Evolutionary conservation across 2,113 vertebrate genomes (phyloP).

Genomic region (Hylia prasina): DNA sequence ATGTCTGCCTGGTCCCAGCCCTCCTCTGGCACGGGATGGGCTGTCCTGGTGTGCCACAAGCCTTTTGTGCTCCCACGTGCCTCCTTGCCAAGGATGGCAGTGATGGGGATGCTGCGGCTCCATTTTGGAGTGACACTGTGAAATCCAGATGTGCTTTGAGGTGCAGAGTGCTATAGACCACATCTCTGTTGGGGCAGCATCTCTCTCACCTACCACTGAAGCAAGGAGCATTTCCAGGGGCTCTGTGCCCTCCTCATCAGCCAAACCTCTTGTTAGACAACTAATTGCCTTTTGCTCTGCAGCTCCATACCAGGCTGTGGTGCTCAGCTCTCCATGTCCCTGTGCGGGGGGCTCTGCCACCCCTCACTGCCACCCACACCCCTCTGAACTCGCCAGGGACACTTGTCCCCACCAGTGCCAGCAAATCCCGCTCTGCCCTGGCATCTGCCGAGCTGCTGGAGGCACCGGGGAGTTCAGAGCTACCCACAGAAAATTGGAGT

Average conservation of each 20-base stretch:
- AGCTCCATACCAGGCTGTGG: neutral
- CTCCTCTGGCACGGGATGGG: neutral
- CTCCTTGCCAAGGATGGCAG: neutral
- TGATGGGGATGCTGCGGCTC: neutral
- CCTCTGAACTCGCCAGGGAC: neutral
- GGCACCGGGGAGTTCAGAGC: slow-evolving; percentile 42
- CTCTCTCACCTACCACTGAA: neutral
- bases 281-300: neutral
- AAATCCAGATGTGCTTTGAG: neutral
- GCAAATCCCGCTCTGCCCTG: slow-evolving; percentile 11
- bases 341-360: neutral
- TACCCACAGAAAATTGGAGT: slow-evolving; percentile 27
- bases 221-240: neutral
- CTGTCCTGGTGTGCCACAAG: neutral
- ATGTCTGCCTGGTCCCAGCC: neutral
- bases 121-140: neutral
- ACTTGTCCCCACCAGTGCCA: neutral
- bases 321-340: rapidly evolving
- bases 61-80: rapidly evolving
- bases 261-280: neutral
- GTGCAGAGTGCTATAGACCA: rapidly evolving
- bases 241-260: neutral
- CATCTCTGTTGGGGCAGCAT: neutral
- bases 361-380: neutral
- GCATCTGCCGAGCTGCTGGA: slow-evolving; percentile 22